These are phyloP conservation scores for Sandelia bainsii DNA, from an alignment of 2,797 vertebrate species.

Conservation along the genomic window DNA sequence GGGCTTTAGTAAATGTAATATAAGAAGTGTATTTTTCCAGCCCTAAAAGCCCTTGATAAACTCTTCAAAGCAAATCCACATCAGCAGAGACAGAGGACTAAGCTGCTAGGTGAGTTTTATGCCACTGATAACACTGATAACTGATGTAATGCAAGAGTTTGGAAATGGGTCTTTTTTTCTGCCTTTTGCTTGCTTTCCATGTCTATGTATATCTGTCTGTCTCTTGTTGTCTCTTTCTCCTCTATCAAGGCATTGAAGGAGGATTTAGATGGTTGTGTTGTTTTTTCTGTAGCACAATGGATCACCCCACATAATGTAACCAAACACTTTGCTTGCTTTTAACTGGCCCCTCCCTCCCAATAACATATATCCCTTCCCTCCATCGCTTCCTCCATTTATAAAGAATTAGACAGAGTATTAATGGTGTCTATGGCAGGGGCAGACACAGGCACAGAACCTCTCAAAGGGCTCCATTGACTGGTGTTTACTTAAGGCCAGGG, in stretches of 20 bases:
- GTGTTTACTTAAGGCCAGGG: constrained; percentile 74
- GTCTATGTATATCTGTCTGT: constrained; percentile 81
- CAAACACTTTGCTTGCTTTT: constrained; percentile 83
- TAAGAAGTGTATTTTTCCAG: constrained; percentile 52
- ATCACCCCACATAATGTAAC: constrained; percentile 69
- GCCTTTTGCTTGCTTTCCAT: constrained; percentile 68
- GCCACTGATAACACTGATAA: constrained; percentile 61
- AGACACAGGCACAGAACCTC: constrained; percentile 65
- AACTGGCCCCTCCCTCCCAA: constrained; percentile 53
- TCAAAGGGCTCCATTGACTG: constrained; percentile 77
- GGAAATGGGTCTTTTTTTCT: constrained; percentile 30
- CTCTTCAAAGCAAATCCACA: constrained; percentile 63
- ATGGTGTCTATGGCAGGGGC: constrained; percentile 54
- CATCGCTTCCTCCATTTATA: constrained; percentile 62
- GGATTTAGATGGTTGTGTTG: constrained; percentile 71
- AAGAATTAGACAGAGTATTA: constrained; percentile 67
- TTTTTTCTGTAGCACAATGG: constrained; percentile 81
- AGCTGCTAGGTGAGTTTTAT: constrained; percentile 47
- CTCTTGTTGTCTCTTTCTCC: constrained; percentile 75
- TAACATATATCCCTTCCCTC: constrained; percentile 37
- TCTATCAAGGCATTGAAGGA: constrained; percentile 78
- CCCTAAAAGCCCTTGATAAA: constrained; percentile 59
- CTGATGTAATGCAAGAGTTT: constrained; percentile 56
- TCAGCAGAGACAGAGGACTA: constrained; percentile 49
- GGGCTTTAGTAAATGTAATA: constrained; percentile 56